Percentiles rank a stretch among this genome's conserved stretches.
Evolutionary conservation across 53 echinoderm and acorn worm genomes (phyloP).

Genomic region (Arbacia lixula): DNA sequence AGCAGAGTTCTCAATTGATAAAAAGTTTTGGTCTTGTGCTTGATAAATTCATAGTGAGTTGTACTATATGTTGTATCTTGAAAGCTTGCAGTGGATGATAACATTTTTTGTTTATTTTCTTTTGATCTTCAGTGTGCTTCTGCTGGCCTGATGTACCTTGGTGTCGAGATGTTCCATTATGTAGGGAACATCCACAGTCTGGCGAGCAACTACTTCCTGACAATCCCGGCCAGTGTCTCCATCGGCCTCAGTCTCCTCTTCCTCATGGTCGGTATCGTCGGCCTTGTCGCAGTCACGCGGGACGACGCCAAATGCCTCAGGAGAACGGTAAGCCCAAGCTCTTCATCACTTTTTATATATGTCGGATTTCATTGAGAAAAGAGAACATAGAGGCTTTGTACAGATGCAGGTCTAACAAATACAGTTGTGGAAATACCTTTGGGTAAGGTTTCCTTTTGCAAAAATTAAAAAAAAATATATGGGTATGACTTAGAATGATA

Average conservation of each 20-base stretch:
- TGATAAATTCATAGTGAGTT: too few species aligned
- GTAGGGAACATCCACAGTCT: constrained; percentile 40
- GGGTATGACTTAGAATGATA: too few species aligned
- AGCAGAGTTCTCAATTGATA: background rate
- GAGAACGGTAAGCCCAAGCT: constrained; percentile 30
- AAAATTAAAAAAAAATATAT: too few species aligned
- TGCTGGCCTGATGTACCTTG: constrained; percentile 54
- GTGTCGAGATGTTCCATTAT: constrained; percentile 39
- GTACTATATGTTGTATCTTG: too few species aligned
- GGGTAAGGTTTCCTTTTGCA: too few species aligned
- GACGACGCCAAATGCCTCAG: constrained; percentile 26
- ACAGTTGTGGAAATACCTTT: too few species aligned
- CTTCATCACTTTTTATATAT: too few species aligned
- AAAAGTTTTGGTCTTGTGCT: too few species aligned
- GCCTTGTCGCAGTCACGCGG: constrained; percentile 22
- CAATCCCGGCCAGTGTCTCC: constrained; percentile 45
- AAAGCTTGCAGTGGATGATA: background rate
- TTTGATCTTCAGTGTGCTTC: constrained; percentile 15
- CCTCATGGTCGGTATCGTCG: constrained; percentile 19
- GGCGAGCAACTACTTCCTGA: constrained; percentile 53
- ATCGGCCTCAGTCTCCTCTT: constrained; percentile 53
- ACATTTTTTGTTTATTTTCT: background rate
- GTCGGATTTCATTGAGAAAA: too few species aligned
- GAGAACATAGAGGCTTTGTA: too few species aligned
- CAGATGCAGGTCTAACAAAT: too few species aligned